Conservation (phyloP, 2,797 vertebrate genomes). For the Calcarius lapponicus region DNA sequence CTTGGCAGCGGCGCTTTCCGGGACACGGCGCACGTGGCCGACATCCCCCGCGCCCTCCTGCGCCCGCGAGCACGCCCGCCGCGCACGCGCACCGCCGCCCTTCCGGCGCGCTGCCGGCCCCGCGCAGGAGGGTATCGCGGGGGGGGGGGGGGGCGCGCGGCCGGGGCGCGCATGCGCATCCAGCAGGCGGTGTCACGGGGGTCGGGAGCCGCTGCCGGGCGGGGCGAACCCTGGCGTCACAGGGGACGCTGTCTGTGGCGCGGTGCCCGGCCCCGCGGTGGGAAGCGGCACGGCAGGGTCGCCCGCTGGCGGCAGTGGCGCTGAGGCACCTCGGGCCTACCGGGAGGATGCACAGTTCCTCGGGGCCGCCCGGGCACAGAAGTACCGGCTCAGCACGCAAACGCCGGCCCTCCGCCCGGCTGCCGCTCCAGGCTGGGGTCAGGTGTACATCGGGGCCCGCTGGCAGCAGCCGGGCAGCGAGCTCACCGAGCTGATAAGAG, state of each 20-base stretch:
- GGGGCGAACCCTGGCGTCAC: accelerated
- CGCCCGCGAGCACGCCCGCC: neutral
- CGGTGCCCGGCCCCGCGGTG: accelerated
- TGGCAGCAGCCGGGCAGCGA: neutral
- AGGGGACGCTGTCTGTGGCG: accelerated
- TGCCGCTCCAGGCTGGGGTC: no score
- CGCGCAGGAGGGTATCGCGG: no score
- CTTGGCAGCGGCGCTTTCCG: neutral
- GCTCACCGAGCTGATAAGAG: neutral
- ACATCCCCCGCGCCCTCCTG: slow-evolving; percentile 15
- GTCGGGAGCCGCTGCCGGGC: accelerated
- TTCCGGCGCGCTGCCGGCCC: neutral
- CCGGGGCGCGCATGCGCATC: no score
- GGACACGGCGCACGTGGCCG: slow-evolving; percentile 64
- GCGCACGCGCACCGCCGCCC: neutral
- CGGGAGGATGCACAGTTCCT: accelerated
- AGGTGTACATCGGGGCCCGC: accelerated
- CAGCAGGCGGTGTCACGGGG: accelerated
- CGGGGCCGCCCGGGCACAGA: accelerated
- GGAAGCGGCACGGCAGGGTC: accelerated
- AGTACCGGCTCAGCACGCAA: accelerated
- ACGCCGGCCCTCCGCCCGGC: accelerated
- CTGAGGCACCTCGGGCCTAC: accelerated
- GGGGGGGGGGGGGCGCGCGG: no score
- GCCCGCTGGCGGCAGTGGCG: accelerated